Evolutionary conservation across 2,797 vertebrate genomes (phyloP).

Genomic region (Kryptopterus vitreolus): DNA sequence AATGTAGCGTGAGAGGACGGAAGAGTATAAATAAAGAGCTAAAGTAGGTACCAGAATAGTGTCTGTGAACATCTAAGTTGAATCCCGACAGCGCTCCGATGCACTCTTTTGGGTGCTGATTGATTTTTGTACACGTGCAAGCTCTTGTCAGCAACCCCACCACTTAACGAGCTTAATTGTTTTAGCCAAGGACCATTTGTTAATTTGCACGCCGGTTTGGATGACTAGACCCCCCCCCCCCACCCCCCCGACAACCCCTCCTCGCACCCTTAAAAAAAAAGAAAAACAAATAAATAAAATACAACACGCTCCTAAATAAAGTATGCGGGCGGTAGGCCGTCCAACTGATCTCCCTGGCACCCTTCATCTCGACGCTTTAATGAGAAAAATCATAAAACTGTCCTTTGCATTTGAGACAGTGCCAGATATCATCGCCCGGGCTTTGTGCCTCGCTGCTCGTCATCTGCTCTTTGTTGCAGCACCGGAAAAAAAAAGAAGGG

Average conservation of each 20-base stretch:
- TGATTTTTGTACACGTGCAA: conserved; percentile 45
- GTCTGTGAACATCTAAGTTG: conserved; percentile 38
- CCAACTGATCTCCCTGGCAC: conserved; percentile 29
- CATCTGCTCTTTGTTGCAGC: conserved; percentile 9
- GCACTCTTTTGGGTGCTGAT: conserved; percentile 50
- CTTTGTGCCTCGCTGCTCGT: conserved; percentile 34
- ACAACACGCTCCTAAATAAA: conserved; percentile 40
- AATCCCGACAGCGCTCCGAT: conserved; percentile 35
- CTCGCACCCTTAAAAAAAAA: no score
- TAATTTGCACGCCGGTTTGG: conserved; percentile 53
- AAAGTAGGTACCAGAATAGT: conserved; percentile 15
- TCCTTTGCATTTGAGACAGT: conserved; percentile 35
- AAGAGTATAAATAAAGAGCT: conserved; percentile 27
- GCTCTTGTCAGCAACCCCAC: conserved; percentile 42
- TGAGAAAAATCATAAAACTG: conserved; percentile 42
- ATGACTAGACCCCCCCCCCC: conserved; percentile 18
- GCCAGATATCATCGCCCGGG: conserved; percentile 39
- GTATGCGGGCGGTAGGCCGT: conserved; percentile 1
- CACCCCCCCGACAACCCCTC: no score
- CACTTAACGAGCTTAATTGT: conserved; percentile 56
- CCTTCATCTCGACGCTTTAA: conserved; percentile 33
- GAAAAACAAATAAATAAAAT: no score
- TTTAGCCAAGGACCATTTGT: conserved; percentile 58
- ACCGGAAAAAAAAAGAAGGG: no score
- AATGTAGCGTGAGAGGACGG: no score